Base-by-base conservation (phyloP, 2,888 invertebrate species). In the Andrena haemorrhoa region DNA sequence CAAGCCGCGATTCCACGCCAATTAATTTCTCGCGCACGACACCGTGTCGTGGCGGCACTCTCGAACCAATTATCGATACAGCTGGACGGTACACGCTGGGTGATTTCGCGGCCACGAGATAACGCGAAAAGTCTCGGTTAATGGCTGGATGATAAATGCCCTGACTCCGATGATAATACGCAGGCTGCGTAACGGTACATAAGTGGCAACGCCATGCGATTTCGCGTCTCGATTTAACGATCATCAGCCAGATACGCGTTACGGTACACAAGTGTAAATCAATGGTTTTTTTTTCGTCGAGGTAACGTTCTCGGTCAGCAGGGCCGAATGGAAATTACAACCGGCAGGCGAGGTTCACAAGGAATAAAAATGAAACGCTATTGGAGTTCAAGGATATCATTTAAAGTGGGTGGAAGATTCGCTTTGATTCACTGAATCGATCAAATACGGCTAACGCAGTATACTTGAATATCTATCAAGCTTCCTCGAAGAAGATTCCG, bases 151-250 rank as follows among this genome's bases (percentile, higher is more conserved):
- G 84, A 87, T 87, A 87, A 79, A 87, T 76, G 81, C 68, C 65
- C 70, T 33, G 51, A 60, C 35, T 10, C 66, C 66, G 56, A 75
- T 71, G 84, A 80, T 85, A 87, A 86, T 84, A 75, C 84, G 31
- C 58, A 51, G 77, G 51, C 56, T 35, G 78, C 56, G 74, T 86
- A 87, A 87, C 84, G 87, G 84, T 85, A 87, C 71, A 51, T 87
- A 87, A 87, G 76, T 84, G 79, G 81, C 75, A 79, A 69, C 71
- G 68, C 47, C 29, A 51, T 70, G 70, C 69, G 74, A 87, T 84
- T 83, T 79, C 26, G 81, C 72, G 82, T 79, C 75, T 70, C 73
- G 78, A 76, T 79, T 78, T 75, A 68, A 33, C 51, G 76, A 76
- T 68, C 75, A 79, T 87, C 79, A 79, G 68, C 73, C 79, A 81